A percentile compares a stretch with the other conserved stretches of the same genome.
phyloP scores from a whole-genome alignment of 2,888 invertebrate genomes.

The Sphinx pinastri region DNA sequence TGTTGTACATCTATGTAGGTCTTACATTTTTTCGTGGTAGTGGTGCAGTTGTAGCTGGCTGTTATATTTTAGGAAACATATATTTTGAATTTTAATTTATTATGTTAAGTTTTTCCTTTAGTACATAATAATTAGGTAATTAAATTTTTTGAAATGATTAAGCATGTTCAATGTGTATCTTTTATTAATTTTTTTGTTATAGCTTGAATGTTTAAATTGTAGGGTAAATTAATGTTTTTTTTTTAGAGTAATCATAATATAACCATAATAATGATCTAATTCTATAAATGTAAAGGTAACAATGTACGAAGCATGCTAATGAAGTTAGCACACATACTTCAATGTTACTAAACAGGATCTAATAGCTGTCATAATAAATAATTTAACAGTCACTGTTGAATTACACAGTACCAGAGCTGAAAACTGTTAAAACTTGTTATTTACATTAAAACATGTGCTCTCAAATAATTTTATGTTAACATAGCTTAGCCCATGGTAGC shows the following conservation, averaged over 20 bases:
- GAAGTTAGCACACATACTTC: slow-evolving; percentile 33
- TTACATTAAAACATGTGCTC: slow-evolving; percentile 69
- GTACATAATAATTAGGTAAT: background rate
- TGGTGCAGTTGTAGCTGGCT: slow-evolving; percentile 72
- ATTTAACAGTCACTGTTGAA: slow-evolving; percentile 37
- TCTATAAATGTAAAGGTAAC: background rate
- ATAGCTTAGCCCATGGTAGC: slow-evolving; percentile 31
- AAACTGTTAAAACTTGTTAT: slow-evolving; percentile 51
- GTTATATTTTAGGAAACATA: slow-evolving; percentile 38
- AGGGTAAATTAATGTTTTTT: background rate
- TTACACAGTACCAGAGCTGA: slow-evolving; percentile 45
- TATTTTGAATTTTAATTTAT: slow-evolving; percentile 34
- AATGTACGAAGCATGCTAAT: slow-evolving; percentile 31
- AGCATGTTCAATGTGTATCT: background rate
- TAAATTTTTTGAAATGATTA: background rate
- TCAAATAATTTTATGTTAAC: slow-evolving; percentile 52
- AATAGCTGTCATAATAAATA: slow-evolving; percentile 51
- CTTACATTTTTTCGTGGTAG: slow-evolving; percentile 60
- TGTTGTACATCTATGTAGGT: slow-evolving; percentile 26
- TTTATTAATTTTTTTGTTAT: background rate
- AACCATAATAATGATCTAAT: background rate
- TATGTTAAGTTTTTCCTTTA: background rate
- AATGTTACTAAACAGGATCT: slow-evolving; percentile 42
- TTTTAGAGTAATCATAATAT: background rate
- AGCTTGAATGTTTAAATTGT: background rate